phyloP scores from a whole-genome alignment of 2,797 vertebrate species.

The Choloepus didactylus region DNA sequence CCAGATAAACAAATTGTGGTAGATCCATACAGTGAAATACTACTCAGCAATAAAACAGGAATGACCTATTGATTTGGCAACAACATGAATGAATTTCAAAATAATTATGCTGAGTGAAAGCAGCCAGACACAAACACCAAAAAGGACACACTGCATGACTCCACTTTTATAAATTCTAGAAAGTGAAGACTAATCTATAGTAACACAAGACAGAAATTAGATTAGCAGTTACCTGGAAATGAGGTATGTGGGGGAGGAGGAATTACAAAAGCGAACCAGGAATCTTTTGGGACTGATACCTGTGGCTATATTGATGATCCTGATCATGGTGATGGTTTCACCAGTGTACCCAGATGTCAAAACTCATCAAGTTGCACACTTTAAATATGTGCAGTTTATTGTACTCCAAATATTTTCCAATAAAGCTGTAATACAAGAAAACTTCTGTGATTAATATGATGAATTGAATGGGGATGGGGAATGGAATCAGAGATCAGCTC shows the following conservation, averaged over 20 bases:
- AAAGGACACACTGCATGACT: no score
- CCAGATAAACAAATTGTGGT: not conserved
- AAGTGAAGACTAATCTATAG: not conserved
- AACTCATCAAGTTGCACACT: not conserved
- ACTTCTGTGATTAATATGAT: not conserved
- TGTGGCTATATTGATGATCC: not conserved
- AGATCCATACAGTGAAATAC: not conserved
- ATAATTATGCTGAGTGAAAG: not conserved
- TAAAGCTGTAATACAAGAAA: not conserved
- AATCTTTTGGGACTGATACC: not conserved
- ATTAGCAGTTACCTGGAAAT: not conserved
- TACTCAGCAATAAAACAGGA: not conserved
- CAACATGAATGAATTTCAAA: slow-evolving; percentile 22
- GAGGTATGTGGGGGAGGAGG: not conserved
- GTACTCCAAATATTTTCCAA: not conserved
- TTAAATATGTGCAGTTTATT: not conserved
- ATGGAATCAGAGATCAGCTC: not conserved
- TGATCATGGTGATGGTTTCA: not conserved
- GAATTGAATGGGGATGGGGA: not conserved
- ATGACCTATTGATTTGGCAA: not conserved
- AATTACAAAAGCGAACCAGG: not conserved
- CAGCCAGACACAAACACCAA: not conserved
- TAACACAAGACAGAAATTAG: not conserved
- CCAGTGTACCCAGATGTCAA: not conserved
- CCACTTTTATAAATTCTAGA: not conserved